These are phyloP conservation scores for Theretra japonica DNA, from an alignment of 2,888 invertebrate genomes.

Conservation along the genomic window DNA sequence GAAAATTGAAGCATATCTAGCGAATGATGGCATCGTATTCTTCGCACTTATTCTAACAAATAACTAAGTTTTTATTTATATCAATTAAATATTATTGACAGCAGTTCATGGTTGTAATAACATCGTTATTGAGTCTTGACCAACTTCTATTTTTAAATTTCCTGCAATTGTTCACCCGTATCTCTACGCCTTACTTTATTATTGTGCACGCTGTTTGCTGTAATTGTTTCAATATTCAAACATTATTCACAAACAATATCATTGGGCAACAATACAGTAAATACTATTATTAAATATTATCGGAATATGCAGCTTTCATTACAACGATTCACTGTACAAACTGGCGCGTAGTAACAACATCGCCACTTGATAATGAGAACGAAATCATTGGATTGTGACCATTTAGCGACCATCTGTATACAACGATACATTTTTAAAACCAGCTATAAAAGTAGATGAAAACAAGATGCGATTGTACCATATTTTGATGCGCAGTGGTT, in stretches of 20 bases:
- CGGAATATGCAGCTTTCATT: not conserved
- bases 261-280: not conserved
- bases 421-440: not conserved
- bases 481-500: too few species aligned
- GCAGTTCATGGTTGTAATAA: too few species aligned
- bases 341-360: not conserved
- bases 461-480: too few species aligned
- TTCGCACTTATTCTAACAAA: too few species aligned
- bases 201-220: not conserved
- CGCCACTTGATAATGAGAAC: not conserved
- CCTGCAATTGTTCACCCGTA: not conserved
- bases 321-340: not conserved
- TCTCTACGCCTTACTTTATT: not conserved
- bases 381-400: constrained; percentile 17
- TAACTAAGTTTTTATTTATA: too few species aligned
- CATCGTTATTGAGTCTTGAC: too few species aligned
- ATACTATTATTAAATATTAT: not conserved
- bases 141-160: not conserved
- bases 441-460: not conserved
- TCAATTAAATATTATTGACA: too few species aligned
- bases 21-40: too few species aligned
- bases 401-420: not conserved
- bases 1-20: too few species aligned
- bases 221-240: not conserved
- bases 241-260: not conserved